These are phyloP conservation scores for Mesembrinibis cayennensis DNA, from an alignment of 2,113 vertebrate species.

Conservation along the genomic window DNA sequence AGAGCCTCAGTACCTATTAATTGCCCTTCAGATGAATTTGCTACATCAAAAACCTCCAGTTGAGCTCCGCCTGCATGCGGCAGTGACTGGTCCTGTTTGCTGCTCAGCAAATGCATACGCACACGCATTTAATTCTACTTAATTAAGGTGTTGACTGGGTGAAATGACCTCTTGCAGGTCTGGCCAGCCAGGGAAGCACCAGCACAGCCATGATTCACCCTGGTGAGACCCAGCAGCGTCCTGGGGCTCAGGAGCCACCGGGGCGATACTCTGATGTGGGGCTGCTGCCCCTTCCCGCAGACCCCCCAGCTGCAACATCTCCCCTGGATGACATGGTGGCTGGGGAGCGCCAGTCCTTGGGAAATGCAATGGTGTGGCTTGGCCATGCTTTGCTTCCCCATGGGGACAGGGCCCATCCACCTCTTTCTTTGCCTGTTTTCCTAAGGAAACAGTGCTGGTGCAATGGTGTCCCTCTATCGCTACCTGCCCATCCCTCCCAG, in stretches of 20 bases:
- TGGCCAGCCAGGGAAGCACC: background rate
- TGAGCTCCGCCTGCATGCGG: accelerated
- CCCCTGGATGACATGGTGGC: accelerated
- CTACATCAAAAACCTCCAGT: background rate
- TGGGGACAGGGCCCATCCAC: background rate
- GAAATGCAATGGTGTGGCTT: background rate
- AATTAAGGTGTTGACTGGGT: background rate
- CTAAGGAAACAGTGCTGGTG: background rate
- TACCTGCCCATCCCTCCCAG: background rate
- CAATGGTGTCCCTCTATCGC: background rate
- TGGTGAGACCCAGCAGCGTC: background rate
- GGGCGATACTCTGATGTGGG: accelerated
- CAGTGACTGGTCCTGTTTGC: background rate
- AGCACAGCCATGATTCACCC: background rate
- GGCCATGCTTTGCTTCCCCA: background rate
- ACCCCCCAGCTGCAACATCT: accelerated
- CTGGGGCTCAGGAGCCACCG: background rate
- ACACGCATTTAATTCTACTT: background rate
- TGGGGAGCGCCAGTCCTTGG: background rate
- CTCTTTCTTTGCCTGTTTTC: background rate
- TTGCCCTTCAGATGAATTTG: background rate
- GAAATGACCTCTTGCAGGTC: background rate
- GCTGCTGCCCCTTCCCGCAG: background rate
- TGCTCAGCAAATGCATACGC: background rate
- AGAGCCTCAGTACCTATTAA: background rate